These are phyloP conservation scores for Hoplodrina blanda DNA, from an alignment of 2,888 invertebrate species.

Conservation along the genomic window DNA sequence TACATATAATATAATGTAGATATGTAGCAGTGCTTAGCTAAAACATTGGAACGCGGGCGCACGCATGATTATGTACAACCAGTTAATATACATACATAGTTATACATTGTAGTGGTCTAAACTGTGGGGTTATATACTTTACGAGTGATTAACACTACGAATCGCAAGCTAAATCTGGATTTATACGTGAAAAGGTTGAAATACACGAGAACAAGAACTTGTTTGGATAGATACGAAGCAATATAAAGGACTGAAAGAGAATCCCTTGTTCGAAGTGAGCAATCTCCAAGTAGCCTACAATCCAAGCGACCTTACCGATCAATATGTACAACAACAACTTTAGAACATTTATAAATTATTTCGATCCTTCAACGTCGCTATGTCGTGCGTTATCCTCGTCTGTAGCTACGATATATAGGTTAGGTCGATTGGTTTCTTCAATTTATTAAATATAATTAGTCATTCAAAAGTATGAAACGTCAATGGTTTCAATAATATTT, in stretches of 20 bases:
- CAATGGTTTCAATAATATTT: conserved; percentile 57
- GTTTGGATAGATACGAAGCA: conserved; percentile 86
- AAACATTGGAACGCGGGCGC: conserved; percentile 78
- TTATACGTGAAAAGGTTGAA: conserved; percentile 81
- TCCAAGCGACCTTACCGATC: conserved; percentile 85
- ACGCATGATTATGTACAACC: conserved; percentile 84
- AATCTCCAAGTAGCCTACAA: conserved; percentile 86
- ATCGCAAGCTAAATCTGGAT: conserved; percentile 87
- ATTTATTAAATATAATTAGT: conserved; percentile 55
- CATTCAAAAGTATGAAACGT: conserved; percentile 61
- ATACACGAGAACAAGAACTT: conserved; percentile 79
- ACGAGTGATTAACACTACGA: conserved; percentile 82
- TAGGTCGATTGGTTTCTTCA: conserved; percentile 61
- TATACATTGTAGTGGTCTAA: conserved; percentile 77
- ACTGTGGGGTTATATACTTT: conserved; percentile 78
- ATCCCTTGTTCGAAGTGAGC: conserved; percentile 90
- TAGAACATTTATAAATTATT: conserved; percentile 75
- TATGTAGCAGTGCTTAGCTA: conserved; percentile 89
- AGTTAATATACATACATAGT: conserved; percentile 75
- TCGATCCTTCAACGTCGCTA: conserved; percentile 67
- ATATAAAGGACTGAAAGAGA: conserved; percentile 88
- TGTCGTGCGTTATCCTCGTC: conserved; percentile 55
- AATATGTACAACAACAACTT: conserved; percentile 86
- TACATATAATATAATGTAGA: conserved; percentile 79
- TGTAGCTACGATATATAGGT: conserved; percentile 60